Percentiles rank a stretch among this genome's conserved stretches.
Evolutionary conservation across 2,797 vertebrate species (phyloP).

Genomic region (Melanotaenia boesemani): DNA sequence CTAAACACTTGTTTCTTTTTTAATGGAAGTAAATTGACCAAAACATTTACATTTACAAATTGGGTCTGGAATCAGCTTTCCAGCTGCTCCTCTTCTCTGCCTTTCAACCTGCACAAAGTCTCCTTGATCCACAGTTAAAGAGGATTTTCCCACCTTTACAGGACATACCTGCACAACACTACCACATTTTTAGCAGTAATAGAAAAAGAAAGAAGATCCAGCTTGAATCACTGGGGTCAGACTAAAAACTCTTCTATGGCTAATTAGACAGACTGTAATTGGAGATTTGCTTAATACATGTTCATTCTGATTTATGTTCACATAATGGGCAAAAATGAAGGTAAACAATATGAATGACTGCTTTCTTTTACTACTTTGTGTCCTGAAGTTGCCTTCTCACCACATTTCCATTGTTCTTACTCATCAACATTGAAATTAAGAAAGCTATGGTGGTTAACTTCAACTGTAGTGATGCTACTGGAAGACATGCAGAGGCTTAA

Average conservation of each 20-base stretch:
- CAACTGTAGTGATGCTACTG: background rate
- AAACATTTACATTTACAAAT: background rate
- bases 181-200: background rate
- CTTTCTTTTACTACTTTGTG: background rate
- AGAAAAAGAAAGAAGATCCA: background rate
- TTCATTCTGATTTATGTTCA: background rate
- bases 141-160: conserved; percentile 65
- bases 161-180: background rate
- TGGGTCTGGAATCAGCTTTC: background rate
- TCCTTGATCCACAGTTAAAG: conserved; percentile 64
- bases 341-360: background rate
- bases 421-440: background rate
- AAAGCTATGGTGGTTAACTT: background rate
- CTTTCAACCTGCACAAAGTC: conserved; percentile 25
- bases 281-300: too few relatives aligned
- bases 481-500: conserved; percentile 6
- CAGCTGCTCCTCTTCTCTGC: background rate
- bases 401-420: background rate
- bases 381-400: background rate
- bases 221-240: background rate
- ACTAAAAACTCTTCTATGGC: background rate
- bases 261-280: background rate
- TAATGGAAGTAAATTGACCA: background rate
- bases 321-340: background rate
- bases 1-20: background rate